Percentiles rank a stretch among this genome's conserved stretches.
phyloP scores from a whole-genome alignment of 2,888 invertebrate species.

The Troglohyphantes excavatus region DNA sequence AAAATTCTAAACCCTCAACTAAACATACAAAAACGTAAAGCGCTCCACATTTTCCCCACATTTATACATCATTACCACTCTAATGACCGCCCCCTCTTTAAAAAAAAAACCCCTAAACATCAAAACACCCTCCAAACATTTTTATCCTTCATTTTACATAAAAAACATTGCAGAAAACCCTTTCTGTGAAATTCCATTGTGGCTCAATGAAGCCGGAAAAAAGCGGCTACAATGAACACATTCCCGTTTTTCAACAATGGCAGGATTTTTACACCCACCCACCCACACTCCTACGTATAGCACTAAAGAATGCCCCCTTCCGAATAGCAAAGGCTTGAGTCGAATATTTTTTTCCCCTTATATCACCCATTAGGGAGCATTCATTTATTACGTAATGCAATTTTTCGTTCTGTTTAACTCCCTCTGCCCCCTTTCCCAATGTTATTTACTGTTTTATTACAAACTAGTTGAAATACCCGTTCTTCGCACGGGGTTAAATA shows the following conservation, averaged over 20 bases:
- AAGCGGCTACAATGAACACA: slow-evolving; percentile 49
- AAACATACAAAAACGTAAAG: no score
- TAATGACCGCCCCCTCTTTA: slow-evolving; percentile 46
- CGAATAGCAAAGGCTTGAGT: slow-evolving; percentile 43
- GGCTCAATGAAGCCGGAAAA: slow-evolving; percentile 63
- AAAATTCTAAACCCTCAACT: no score
- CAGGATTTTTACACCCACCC: slow-evolving; percentile 14
- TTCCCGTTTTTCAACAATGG: slow-evolving; percentile 34
- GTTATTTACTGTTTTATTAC: no score
- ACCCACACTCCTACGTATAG: slow-evolving; percentile 48
- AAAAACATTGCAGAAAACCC: slow-evolving; percentile 4
- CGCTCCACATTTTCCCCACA: slow-evolving; percentile 10
- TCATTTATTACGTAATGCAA: no score
- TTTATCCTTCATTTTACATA: slow-evolving; percentile 7
- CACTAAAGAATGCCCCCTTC: slow-evolving; percentile 48
- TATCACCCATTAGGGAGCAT: no score
- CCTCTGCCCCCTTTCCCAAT: no score
- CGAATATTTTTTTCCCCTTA: slow-evolving; percentile 35
- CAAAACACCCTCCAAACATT: background rate
- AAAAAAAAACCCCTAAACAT: slow-evolving; percentile 39
- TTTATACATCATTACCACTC: slow-evolving; percentile 69
- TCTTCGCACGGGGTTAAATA: no score
- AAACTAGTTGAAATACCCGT: no score
- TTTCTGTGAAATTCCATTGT: slow-evolving; percentile 63
- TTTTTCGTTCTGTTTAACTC: no score